A percentile compares a stretch with the other conserved stretches of the same genome.
phyloP scores from a whole-genome alignment of 2,888 invertebrate species.

The Drosophila borborema region DNA sequence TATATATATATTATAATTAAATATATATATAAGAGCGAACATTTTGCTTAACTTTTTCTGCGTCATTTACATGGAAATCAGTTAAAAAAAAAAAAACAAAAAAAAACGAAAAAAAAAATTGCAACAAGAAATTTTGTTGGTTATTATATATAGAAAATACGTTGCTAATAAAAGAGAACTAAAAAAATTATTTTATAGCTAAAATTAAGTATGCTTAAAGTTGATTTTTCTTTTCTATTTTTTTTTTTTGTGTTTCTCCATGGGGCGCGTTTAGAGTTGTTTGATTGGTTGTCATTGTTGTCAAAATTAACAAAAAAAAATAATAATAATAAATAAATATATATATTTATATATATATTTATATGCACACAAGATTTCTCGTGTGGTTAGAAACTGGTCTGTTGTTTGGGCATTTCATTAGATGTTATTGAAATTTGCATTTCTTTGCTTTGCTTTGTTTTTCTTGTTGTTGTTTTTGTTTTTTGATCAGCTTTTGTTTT shows the following conservation, averaged over 20 bases:
- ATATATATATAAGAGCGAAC: too few species aligned
- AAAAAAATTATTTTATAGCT: slow-evolving; percentile 32
- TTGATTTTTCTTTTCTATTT: slow-evolving; percentile 4
- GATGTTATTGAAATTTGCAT: slow-evolving; percentile 10
- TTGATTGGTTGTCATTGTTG: slow-evolving; percentile 47
- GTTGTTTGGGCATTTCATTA: slow-evolving; percentile 35
- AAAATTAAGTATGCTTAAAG: slow-evolving; percentile 31
- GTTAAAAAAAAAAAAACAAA: slow-evolving; percentile 3
- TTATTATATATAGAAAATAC: slow-evolving; percentile 30
- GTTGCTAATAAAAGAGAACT: slow-evolving; percentile 43
- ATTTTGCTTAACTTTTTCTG: slow-evolving; percentile 11
- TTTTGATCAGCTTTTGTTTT: too few species aligned
- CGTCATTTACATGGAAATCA: slow-evolving; percentile 26
- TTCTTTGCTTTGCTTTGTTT: slow-evolving; percentile 5
- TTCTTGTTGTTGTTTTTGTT: too few species aligned
- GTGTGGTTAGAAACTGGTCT: slow-evolving; percentile 51
- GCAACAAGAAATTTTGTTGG: slow-evolving; percentile 47
- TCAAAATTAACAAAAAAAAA: slow-evolving; percentile 28
- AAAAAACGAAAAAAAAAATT: slow-evolving; percentile 41
- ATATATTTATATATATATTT: slow-evolving; percentile 14
- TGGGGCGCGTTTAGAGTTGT: slow-evolving; percentile 45
- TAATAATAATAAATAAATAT: slow-evolving; percentile 14
- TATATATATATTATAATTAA: too few species aligned
- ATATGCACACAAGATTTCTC: slow-evolving; percentile 37
- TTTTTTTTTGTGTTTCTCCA: slow-evolving; percentile 24